Evolutionary conservation across 1,140 invertebrate species (phyloP).

Genomic region (Drosophila bocki): DNA sequence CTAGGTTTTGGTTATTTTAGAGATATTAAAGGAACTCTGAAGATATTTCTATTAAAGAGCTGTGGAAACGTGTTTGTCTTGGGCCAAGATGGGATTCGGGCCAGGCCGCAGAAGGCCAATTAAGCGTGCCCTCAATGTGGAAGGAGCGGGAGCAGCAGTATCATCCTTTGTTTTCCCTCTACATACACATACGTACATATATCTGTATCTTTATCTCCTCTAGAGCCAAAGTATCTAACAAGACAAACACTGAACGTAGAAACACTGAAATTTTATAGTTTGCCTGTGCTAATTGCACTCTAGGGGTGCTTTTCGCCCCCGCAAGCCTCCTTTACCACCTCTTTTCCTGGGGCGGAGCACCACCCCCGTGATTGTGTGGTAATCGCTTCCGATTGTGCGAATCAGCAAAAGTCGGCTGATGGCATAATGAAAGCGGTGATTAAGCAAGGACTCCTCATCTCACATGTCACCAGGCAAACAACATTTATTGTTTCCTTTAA

Average conservation of each 20-base stretch:
- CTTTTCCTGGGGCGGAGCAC: background rate
- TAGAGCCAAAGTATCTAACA: constrained; percentile 71
- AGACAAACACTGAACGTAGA: constrained; percentile 72
- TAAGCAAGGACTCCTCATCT: constrained; percentile 29
- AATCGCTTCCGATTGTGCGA: constrained; percentile 74
- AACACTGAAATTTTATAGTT: constrained; percentile 78
- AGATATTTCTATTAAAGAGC: constrained; percentile 49
- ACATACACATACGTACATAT: constrained; percentile 25
- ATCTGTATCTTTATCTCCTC: constrained; percentile 26
- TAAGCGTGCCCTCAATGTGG: constrained; percentile 50
- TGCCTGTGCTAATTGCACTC: constrained; percentile 73
- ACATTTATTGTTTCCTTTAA: constrained; percentile 16
- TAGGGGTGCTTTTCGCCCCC: constrained; percentile 55
- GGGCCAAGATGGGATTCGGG: constrained; percentile 17
- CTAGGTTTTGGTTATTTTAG: background rate
- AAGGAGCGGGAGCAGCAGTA: background rate
- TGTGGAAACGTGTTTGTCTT: background rate
- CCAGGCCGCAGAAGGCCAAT: constrained; percentile 69
- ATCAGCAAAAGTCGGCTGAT: constrained; percentile 69
- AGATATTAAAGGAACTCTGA: constrained; percentile 3
- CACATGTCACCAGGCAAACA: constrained; percentile 5
- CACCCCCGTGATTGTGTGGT: constrained; percentile 43
- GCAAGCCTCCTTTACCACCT: background rate
- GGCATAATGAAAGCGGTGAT: constrained; percentile 74
- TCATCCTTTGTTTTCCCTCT: constrained; percentile 37